Percentiles rank a stretch among this genome's conserved stretches.
Evolutionary conservation across 2,888 invertebrate species (phyloP).

Genomic region (Zaprionus obscuricornis): DNA sequence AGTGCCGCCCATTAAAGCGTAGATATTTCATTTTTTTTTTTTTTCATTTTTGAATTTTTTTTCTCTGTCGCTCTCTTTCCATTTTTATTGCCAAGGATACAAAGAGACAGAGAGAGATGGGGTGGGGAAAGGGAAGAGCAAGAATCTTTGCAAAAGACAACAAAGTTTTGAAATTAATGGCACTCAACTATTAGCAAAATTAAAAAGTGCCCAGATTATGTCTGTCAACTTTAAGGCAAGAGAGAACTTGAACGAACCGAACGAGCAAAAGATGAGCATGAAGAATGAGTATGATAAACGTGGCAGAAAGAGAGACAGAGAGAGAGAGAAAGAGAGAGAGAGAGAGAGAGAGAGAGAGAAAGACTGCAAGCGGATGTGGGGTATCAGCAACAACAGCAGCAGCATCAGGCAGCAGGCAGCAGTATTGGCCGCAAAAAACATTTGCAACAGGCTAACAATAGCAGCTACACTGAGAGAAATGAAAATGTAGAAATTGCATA

Average conservation of each 20-base stretch:
- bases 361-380: neutral
- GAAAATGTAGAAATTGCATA: too few relatives aligned
- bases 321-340: neutral
- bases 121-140: too few relatives aligned
- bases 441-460: constrained; percentile 58
- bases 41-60: constrained; percentile 22
- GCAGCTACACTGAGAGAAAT: too few relatives aligned
- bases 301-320: neutral
- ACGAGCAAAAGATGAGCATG: too few relatives aligned
- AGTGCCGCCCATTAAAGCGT: constrained; percentile 69
- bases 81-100: constrained; percentile 36
- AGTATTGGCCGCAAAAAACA: constrained; percentile 35
- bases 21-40: constrained; percentile 76
- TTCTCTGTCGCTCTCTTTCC: constrained; percentile 1
- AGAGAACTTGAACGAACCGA: too few relatives aligned
- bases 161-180: constrained; percentile 78
- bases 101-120: constrained; percentile 4
- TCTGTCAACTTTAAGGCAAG: constrained; percentile 49
- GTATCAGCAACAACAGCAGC: neutral
- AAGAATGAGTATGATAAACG: too few relatives aligned
- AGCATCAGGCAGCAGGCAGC: constrained; percentile 21
- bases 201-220: constrained; percentile 69
- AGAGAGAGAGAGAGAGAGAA: neutral
- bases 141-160: constrained; percentile 53
- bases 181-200: constrained; percentile 77